Evolutionary conservation across 2,113 vertebrate genomes (phyloP).

Genomic region (Mustelus asterias): DNA sequence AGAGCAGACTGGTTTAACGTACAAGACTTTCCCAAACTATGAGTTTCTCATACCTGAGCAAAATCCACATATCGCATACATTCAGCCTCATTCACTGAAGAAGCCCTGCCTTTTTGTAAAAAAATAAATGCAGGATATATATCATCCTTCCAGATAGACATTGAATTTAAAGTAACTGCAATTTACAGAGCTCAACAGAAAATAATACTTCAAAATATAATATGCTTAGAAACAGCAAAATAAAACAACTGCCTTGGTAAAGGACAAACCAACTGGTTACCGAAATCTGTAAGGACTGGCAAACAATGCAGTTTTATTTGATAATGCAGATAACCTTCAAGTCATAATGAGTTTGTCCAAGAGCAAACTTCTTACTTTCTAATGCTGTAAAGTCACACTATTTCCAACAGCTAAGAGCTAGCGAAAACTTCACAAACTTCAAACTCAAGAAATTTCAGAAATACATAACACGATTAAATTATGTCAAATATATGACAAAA

Average conservation of each 20-base stretch:
- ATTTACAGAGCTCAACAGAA: neutral
- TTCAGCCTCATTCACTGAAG: neutral
- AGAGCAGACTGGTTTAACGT: neutral
- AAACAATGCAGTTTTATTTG: neutral
- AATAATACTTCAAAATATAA: neutral
- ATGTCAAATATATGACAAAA: neutral
- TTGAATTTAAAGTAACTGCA: neutral
- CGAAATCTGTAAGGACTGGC: neutral
- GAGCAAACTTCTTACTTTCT: neutral
- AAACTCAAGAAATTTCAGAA: constrained; percentile 25
- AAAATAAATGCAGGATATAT: neutral
- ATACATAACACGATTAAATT: neutral
- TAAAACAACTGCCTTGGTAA: neutral
- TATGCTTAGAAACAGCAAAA: neutral
- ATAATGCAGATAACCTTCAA: neutral
- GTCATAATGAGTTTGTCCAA: neutral
- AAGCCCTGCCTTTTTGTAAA: neutral
- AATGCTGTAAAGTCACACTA: neutral
- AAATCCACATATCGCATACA: neutral
- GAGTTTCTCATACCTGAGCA: neutral
- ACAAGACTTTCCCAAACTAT: neutral
- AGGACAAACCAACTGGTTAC: neutral
- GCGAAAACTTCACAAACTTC: neutral
- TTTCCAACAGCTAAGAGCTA: neutral
- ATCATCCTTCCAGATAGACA: neutral